Base-by-base conservation (phyloP, 2,113 vertebrate species). In the Lycaon pictus region DNA sequence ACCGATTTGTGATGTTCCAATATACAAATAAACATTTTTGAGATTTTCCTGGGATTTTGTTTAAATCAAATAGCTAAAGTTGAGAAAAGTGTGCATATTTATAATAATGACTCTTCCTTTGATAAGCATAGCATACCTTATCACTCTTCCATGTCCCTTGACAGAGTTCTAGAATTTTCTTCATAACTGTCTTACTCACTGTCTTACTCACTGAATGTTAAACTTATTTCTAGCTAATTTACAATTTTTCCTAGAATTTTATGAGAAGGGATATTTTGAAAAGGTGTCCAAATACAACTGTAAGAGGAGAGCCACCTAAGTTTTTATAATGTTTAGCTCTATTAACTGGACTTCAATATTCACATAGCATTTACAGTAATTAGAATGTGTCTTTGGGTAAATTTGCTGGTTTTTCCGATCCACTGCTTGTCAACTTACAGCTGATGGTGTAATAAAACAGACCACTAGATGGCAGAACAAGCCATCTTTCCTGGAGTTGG, bases 381-480 rank as follows among this genome's bases (percentile, higher is more conserved):
- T 90, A 58, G 97, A 95, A 77, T 72, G 32, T 58, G 7, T 43
- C 12, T 93, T 58, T 37, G 53, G 5, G 10, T 43, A 60, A 27
- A 79, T 51, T 85, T 93, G 86, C 83, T 37, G 2, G 7, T 17
- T 32, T 43, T 56, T 74, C n/a, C 19, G 55, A 37, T 11, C 16
- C 20, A 3, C 15, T 29, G 11, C 12, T 74, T 67, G 17, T 60
- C 32, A 69, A 55, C 4, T 89, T 88, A 20, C 11, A 37, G 29
- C 11, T 58, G 37, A 7, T 20, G 67, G 11, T 32, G 19, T 90
- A 77, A 95, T 84, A 86, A 90, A 83, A 93, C 2, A 3, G 11
- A 53, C 83, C 97, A 97, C 98, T 92, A 98, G 98, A 79, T 98
- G 98, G 97, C 97, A 97, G 89, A 92, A 69, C 23, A 93, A 96